phyloP scores from a whole-genome alignment of 2,113 vertebrate genomes.

The Scolopax mira region DNA sequence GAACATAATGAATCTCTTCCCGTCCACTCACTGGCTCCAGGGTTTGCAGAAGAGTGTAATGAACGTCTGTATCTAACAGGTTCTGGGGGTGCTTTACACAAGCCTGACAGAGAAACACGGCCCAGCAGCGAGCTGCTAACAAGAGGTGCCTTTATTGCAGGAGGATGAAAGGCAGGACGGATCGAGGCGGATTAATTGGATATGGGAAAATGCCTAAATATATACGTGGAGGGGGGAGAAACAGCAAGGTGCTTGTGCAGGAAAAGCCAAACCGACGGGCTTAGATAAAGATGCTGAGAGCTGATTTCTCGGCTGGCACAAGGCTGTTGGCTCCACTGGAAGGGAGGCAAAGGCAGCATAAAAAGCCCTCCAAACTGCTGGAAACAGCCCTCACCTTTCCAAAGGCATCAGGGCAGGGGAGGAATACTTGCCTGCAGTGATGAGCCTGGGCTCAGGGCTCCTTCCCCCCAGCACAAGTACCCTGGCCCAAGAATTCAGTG shows the following conservation, averaged over 20 bases:
- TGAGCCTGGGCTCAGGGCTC: not conserved
- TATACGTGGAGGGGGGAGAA: not conserved
- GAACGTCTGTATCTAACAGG: not conserved
- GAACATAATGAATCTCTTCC: not conserved
- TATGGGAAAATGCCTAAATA: slow-evolving; percentile 10
- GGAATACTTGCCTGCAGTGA: not conserved
- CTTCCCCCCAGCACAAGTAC: not conserved
- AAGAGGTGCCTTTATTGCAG: slow-evolving; percentile 13
- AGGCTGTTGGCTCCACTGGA: not conserved
- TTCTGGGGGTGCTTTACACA: not conserved
- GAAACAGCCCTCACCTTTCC: not conserved
- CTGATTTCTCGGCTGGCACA: not conserved
- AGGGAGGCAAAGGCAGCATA: not conserved
- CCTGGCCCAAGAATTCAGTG: not conserved
- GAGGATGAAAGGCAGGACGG: slow-evolving; percentile 24
- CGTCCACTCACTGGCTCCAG: not conserved
- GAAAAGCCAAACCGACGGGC: not conserved
- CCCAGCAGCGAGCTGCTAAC: not conserved
- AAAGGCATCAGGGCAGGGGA: not conserved
- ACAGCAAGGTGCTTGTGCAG: not conserved
- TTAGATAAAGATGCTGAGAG: not conserved
- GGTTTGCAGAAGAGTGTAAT: not conserved
- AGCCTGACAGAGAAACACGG: not conserved
- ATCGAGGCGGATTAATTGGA: slow-evolving; percentile 17
- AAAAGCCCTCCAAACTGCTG: not conserved